These are phyloP conservation scores for Eristalis tenax DNA, from an alignment of 2,888 invertebrate species.

Conservation along the genomic window DNA sequence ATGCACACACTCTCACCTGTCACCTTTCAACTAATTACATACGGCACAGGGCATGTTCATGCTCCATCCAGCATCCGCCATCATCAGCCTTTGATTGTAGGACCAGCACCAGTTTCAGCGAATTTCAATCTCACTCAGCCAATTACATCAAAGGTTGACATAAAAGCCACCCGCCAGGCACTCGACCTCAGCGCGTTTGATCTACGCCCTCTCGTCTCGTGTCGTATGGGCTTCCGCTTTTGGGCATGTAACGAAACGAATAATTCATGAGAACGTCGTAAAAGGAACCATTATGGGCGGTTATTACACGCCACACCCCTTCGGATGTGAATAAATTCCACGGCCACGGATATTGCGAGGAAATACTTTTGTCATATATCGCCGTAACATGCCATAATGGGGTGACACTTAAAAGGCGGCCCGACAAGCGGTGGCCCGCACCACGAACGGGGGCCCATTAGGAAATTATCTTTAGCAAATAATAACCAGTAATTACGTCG, in stretches of 20 bases:
- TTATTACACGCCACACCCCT: slow-evolving; percentile 63
- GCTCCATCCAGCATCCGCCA: neutral
- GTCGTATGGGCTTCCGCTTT: slow-evolving; percentile 1
- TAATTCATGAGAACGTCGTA: slow-evolving; percentile 62
- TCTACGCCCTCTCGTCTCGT: slow-evolving; percentile 13
- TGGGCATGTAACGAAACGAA: slow-evolving; percentile 28
- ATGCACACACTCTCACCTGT: neutral
- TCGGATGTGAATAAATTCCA: slow-evolving; percentile 60
- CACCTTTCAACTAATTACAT: neutral
- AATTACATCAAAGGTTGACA: slow-evolving; percentile 40
- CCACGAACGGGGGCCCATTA: slow-evolving; percentile 43
- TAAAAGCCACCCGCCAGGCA: slow-evolving; percentile 25
- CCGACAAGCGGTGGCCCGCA: slow-evolving; percentile 4
- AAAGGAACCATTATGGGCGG: slow-evolving; percentile 62
- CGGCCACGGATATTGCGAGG: slow-evolving; percentile 57
- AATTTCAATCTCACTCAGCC: slow-evolving; percentile 26
- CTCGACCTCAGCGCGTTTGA: slow-evolving; percentile 37
- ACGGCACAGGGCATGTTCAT: neutral
- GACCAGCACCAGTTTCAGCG: neutral
- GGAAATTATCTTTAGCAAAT: slow-evolving; percentile 59
- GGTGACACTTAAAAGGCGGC: slow-evolving; percentile 14
- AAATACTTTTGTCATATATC: slow-evolving; percentile 58
- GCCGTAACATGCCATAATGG: slow-evolving; percentile 52
- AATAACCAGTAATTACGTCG: slow-evolving; percentile 60
- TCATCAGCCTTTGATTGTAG: neutral